phyloP scores from a whole-genome alignment of 1,140 invertebrate species.

The Lutraria rhynchaena region DNA sequence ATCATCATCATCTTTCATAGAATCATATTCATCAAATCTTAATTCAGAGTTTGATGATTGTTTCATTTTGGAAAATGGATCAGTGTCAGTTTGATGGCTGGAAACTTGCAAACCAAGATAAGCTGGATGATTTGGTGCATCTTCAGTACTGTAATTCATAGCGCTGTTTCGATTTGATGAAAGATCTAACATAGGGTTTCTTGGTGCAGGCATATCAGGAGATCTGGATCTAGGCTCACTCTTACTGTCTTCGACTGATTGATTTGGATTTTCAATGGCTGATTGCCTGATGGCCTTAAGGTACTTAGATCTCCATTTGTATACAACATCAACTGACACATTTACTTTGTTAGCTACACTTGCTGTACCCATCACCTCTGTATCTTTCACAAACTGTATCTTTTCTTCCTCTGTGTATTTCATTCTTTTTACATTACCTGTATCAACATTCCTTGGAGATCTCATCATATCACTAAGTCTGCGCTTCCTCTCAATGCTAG shows the following conservation, averaged over 20 bases:
- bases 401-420: conserved; percentile 47
- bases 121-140: background rate
- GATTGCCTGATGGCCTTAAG: conserved; percentile 10
- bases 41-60: background rate
- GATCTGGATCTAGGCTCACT: background rate
- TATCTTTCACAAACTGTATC: conserved; percentile 47
- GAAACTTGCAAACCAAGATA: conserved; percentile 16
- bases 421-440: background rate
- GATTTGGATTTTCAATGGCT: background rate
- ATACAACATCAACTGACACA: conserved; percentile 39
- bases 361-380: conserved; percentile 14
- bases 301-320: conserved; percentile 45
- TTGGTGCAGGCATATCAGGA: conserved; percentile 41
- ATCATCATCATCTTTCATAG: background rate
- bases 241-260: background rate
- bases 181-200: conserved; percentile 8
- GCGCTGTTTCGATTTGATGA: background rate
- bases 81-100: background rate
- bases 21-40: background rate
- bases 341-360: conserved; percentile 34
- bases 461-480: background rate
- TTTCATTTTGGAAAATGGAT: background rate
- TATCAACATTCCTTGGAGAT: background rate
- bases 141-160: background rate
- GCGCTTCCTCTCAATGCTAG: background rate